These are phyloP conservation scores for Brachionus koreanus DNA, from an alignment of 1,140 invertebrate genomes.

Conservation along the genomic window DNA sequence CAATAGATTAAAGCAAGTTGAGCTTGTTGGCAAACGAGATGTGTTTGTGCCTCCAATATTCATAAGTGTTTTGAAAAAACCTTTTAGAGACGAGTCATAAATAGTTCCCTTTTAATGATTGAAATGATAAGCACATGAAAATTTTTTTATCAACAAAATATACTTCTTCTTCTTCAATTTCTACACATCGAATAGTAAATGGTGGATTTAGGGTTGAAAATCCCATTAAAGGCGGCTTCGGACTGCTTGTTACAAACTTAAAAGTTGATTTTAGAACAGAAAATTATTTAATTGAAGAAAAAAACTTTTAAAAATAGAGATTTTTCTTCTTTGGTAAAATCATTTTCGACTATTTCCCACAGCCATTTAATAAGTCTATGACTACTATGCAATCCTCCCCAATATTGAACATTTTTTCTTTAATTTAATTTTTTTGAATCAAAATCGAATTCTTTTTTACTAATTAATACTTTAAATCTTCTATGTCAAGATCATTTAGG, in stretches of 20 bases:
- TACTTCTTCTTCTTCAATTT: constrained; percentile 89
- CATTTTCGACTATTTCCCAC: constrained; percentile 94
- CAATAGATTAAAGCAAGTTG: constrained; percentile 96
- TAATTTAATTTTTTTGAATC: constrained; percentile 44
- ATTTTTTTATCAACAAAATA: neutral
- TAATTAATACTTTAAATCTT: constrained; percentile 68
- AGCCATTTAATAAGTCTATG: constrained; percentile 96
- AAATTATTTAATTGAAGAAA: neutral
- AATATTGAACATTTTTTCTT: constrained; percentile 87
- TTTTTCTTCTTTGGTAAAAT: constrained; percentile 85
- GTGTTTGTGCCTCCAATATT: constrained; percentile 90
- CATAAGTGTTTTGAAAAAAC: constrained; percentile 94
- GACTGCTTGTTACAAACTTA: constrained; percentile 98
- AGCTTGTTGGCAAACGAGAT: constrained; percentile 89
- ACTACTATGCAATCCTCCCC: constrained; percentile 96
- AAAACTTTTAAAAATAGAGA: constrained; percentile 80
- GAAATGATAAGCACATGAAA: neutral
- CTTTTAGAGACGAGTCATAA: constrained; percentile 64
- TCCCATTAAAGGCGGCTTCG: constrained; percentile 90
- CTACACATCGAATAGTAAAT: constrained; percentile 97
- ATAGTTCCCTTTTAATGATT: constrained; percentile 48
- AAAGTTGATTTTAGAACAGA: constrained; percentile 50
- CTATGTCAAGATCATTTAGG: constrained; percentile 69
- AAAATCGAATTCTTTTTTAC: neutral
- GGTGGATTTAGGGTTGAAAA: constrained; percentile 95